These are phyloP conservation scores for Thalpophila matura DNA, from an alignment of 2,888 invertebrate genomes.

Conservation along the genomic window DNA sequence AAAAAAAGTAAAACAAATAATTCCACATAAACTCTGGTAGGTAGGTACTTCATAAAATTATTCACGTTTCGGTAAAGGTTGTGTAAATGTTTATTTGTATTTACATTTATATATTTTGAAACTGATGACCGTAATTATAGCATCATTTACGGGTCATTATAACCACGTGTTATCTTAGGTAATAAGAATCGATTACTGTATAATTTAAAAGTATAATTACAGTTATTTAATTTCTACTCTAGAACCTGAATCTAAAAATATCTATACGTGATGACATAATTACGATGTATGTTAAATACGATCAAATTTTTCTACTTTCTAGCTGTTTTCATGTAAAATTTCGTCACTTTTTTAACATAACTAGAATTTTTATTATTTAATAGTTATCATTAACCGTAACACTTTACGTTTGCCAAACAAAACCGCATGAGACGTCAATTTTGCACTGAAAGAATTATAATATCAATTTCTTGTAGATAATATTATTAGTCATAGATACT, in stretches of 20 bases:
- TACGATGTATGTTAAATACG: slow-evolving; percentile 7
- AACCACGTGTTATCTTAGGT: slow-evolving; percentile 22
- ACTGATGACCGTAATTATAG: slow-evolving; percentile 30
- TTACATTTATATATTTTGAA: slow-evolving; percentile 33
- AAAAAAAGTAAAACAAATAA: neutral
- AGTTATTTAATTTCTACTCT: slow-evolving; percentile 1
- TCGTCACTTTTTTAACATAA: no score
- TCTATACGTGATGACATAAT: slow-evolving; percentile 21
- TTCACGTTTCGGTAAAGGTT: slow-evolving; percentile 5
- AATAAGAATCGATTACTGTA: slow-evolving; percentile 15
- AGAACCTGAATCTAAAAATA: neutral
- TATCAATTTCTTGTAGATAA: no score
- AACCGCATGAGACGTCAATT: no score
- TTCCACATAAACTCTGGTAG: neutral
- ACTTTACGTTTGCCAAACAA: no score
- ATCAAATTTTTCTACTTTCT: slow-evolving; percentile 43
- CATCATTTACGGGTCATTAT: slow-evolving; percentile 16
- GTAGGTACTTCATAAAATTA: neutral
- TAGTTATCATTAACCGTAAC: no score
- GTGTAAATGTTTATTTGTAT: slow-evolving; percentile 1
- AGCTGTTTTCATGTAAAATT: neutral
- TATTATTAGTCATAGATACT: no score
- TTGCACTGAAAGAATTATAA: no score
- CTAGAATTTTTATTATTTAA: no score
- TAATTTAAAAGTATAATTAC: slow-evolving; percentile 4